Evolutionary conservation across 2,888 invertebrate species (phyloP), one percentile per base, ranked within the genome.

Genomic region (Amphipoea oculea): DNA sequence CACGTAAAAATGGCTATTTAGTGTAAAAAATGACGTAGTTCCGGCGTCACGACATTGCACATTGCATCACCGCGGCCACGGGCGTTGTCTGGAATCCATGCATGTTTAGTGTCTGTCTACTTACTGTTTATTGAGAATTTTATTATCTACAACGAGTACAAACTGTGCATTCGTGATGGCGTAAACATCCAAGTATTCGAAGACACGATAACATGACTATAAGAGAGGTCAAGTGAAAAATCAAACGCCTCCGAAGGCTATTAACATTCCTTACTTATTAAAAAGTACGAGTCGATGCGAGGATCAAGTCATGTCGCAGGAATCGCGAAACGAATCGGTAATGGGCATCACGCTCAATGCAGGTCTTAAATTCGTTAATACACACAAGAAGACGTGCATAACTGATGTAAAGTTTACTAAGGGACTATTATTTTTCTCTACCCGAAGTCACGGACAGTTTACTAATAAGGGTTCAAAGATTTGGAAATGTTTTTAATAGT

Each of bases 261-360:
- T 92, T 93, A 92, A 94, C 92, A 94, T 95, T 94, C 93, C 89
- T 92, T 89, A 90, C 91, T 92, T 91, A 93, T 94, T 93, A 92
- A 92, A 92, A 93, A 92, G 90, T 92, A 90, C 88, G 83, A 80
- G 88, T 87, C 85, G 85, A 83, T 79, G 84, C 78, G 70, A 86
- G 86, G 87, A 90, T 89, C 90, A 90, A 91, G 89, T 91, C 91
- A 92, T 93, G 87, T 86, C 87, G 86, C 82, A 89, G 89, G 91
- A 92, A 92, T 92, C 88, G 90, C 91, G 92, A 91, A 92, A 92
- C 90, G 79, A 91, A 92, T 92, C 86, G 81, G 79, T 89, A 91
- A 90, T 86, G 79, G 79, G 79, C 81, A 86, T 86, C 81, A 84
- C 77, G 69, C 71, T 82, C 86, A 81, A 79, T 84, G 81, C 83